phyloP scores from a whole-genome alignment of 1,140 invertebrate species.

The Megathymus violae region DNA sequence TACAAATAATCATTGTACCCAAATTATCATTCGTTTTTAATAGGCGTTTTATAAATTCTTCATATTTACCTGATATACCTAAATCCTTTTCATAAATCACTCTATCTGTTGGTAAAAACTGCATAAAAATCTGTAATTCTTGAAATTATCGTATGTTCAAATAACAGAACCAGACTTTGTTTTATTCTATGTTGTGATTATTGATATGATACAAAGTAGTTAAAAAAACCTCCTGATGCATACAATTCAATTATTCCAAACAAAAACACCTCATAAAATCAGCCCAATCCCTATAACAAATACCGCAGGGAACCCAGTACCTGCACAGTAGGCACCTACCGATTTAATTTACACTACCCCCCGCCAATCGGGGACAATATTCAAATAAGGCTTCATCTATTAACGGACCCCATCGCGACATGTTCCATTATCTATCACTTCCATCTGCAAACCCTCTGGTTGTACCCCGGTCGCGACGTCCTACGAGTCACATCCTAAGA shows the following conservation, averaged over 20 bases:
- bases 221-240: no score
- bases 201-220: no score
- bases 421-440: conserved; percentile 75
- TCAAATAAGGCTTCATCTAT: conserved; percentile 82
- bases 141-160: no score
- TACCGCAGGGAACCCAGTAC: conserved; percentile 40
- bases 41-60: no score
- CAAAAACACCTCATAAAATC: conserved; percentile 34
- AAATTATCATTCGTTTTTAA: no score
- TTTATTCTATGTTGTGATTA: no score
- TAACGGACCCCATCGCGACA: conserved; percentile 70
- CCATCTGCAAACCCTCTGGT: conserved; percentile 69
- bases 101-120: no score
- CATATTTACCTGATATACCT: no score
- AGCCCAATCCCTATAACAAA: conserved; percentile 19
- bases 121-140: no score
- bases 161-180: no score
- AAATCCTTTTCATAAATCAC: no score
- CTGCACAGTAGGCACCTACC: conserved; percentile 64
- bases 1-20: no score
- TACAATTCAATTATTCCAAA: conserved; percentile 24
- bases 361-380: conserved; percentile 76
- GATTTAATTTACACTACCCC: conserved; percentile 79
- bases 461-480: conserved; percentile 38
- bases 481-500: conserved; percentile 43